Conservation (phyloP, 1,140 invertebrate species). For the Phocides pigmalion region DNA sequence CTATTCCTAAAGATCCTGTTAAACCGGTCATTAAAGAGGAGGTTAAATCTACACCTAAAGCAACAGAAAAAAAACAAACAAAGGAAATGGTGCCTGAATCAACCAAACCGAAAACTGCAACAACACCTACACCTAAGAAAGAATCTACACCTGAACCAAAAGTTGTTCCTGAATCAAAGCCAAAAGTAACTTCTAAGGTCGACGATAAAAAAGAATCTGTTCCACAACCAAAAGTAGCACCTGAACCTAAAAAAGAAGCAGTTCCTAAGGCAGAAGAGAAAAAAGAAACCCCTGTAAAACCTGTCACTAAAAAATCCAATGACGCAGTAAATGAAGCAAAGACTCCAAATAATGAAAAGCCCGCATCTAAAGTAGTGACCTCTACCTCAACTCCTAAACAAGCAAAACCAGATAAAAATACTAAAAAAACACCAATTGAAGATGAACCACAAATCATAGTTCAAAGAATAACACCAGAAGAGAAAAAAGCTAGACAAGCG, state of each 20-base stretch:
- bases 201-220: slow-evolving; percentile 33
- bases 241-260: slow-evolving; percentile 38
- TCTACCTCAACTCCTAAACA: slow-evolving; percentile 18
- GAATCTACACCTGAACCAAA: slow-evolving; percentile 37
- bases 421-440: slow-evolving; percentile 16
- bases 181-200: slow-evolving; percentile 33
- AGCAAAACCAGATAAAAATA: slow-evolving; percentile 9
- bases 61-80: slow-evolving; percentile 26
- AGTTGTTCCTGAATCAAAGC: slow-evolving; percentile 30
- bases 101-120: slow-evolving; percentile 21
- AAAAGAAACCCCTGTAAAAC: slow-evolving; percentile 19
- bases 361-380: slow-evolving; percentile 31
- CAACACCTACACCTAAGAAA: slow-evolving; percentile 55
- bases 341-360: not conserved
- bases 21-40: slow-evolving; percentile 45
- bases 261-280: slow-evolving; percentile 18
- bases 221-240: slow-evolving; percentile 17
- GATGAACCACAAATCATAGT: slow-evolving; percentile 1
- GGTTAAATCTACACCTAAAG: slow-evolving; percentile 30
- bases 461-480: slow-evolving; percentile 3
- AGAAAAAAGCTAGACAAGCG: slow-evolving; percentile 31
- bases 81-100: slow-evolving; percentile 29
- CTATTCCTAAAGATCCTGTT: slow-evolving; percentile 15
- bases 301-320: slow-evolving; percentile 5
- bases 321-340: slow-evolving; percentile 14